Base-by-base conservation (phyloP, 2,797 vertebrate genomes). In the Pristis pectinata region DNA sequence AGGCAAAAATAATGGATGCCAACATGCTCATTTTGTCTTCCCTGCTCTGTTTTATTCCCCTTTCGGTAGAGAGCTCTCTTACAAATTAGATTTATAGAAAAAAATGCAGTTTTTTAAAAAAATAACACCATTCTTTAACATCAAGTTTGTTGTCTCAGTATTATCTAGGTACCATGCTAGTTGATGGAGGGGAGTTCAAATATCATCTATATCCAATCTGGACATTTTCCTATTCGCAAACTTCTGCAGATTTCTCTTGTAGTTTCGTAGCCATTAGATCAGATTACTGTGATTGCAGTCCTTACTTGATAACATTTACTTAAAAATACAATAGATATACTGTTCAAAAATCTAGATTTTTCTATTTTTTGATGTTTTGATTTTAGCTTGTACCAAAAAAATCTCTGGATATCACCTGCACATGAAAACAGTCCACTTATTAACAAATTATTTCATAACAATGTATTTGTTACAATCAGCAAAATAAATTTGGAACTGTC, bases 1-100 rank as follows among this genome's bases (percentile, higher is more conserved):
- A 44, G 67, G 67, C 92, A 93, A 64, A 93, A 93, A 93, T 93
- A 93, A 94, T 94, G 92, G 67, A 49, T 34, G 70, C 41, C 70
- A 76, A 94, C 70, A 56, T 94, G 70, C 72, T 74, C 67, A 94
- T 72, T 94, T 74, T 76, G n/a, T 53, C 70, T 76, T 94, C 44
- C 94, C 92, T 94, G 44, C 72, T 74, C 92, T 72, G 87, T 91
- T 87, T 85, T 87, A 64, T 41, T 74, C 13, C 72, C 30, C 70
- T 94, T 94, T 94, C 67, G 53, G 24, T n/a, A 94, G 92, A 30
- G 70, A 94, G 44, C 70, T 94, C 67, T 94, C 41, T 49, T 93
- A 93, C 49, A 76, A 94, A 53, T 94, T 76, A 22, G 17, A 53
- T 76, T 94, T 24, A 24, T 24, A 74, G 70, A 74, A 76, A 37